Conservation (phyloP, 2,888 invertebrate genomes). For the Perdita meconis region DNA sequence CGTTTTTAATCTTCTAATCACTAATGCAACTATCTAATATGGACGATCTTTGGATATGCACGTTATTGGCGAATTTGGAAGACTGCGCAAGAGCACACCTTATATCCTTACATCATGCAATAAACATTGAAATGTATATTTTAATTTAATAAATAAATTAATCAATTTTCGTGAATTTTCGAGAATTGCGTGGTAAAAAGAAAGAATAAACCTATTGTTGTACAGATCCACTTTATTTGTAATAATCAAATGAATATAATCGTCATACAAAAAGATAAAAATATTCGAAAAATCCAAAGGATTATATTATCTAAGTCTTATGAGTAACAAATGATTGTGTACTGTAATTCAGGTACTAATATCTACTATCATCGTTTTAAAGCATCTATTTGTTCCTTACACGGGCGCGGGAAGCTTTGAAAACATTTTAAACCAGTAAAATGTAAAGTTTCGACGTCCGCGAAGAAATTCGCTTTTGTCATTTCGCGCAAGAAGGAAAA, state of each 20-base stretch:
- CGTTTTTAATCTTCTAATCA: too few species aligned
- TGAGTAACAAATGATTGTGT: constrained; percentile 65
- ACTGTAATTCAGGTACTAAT: constrained; percentile 77
- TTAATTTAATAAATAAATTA: too few species aligned
- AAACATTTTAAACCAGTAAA: constrained; percentile 37
- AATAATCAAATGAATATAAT: constrained; percentile 58
- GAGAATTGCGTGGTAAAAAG: neutral
- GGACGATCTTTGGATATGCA: too few species aligned
- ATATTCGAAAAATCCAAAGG: constrained; percentile 51
- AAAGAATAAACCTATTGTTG: neutral
- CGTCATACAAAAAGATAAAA: constrained; percentile 61
- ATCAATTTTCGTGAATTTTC: too few species aligned
- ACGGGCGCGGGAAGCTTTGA: constrained; percentile 1
- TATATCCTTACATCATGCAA: too few species aligned
- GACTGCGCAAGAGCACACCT: too few species aligned
- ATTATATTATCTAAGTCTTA: constrained; percentile 62
- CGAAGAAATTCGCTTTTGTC: neutral
- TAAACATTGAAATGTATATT: too few species aligned
- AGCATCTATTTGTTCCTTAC: constrained; percentile 61
- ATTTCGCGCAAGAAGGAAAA: constrained; percentile 21
- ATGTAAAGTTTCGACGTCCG: constrained; percentile 8
- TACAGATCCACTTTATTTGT: constrained; percentile 47
- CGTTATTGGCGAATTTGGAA: too few species aligned
- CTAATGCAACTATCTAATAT: too few species aligned
- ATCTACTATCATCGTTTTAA: constrained; percentile 68